Conservation (phyloP, 2,888 invertebrate species). For the Empis livida region DNA sequence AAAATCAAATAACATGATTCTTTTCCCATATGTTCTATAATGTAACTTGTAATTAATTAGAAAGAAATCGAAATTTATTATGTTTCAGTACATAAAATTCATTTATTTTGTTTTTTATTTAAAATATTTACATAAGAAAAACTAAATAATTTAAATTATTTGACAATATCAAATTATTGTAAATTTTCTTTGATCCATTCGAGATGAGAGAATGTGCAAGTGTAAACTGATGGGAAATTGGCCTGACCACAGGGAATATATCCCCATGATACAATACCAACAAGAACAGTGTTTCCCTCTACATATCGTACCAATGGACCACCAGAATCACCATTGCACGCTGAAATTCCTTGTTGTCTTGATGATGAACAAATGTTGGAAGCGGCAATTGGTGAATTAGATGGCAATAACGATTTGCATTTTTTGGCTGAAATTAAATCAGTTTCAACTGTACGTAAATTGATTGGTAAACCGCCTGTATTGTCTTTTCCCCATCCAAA, state of each 20-base stretch:
- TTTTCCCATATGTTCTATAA: no score
- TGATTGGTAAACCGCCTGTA: conserved; percentile 16
- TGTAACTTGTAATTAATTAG: no score
- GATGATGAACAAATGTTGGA: conserved; percentile 21
- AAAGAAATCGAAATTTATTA: no score
- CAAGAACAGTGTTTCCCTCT: conserved; percentile 11
- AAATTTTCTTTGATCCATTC: conserved; percentile 22
- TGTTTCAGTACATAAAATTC: no score
- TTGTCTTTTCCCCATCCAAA: conserved; percentile 26
- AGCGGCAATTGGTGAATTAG: conserved; percentile 11
- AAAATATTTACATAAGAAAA: no score
- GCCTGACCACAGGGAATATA: conserved; percentile 32
- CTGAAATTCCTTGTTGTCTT: conserved; percentile 21
- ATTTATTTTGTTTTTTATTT: no score
- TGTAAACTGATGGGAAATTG: conserved; percentile 36
- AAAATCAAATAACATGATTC: no score
- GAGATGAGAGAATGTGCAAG: conserved; percentile 21
- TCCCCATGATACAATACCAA: conserved; percentile 41
- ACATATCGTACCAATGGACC: conserved; percentile 23
- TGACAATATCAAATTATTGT: no score
- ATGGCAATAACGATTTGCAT: conserved; percentile 19
- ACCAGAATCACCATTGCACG: conserved; percentile 36
- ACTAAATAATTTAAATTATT: no score
- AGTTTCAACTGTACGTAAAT: conserved; percentile 22
- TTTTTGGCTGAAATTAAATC: conserved; percentile 16